Conservation (phyloP, 2,888 invertebrate genomes). For the Epinotia demarniana region DNA sequence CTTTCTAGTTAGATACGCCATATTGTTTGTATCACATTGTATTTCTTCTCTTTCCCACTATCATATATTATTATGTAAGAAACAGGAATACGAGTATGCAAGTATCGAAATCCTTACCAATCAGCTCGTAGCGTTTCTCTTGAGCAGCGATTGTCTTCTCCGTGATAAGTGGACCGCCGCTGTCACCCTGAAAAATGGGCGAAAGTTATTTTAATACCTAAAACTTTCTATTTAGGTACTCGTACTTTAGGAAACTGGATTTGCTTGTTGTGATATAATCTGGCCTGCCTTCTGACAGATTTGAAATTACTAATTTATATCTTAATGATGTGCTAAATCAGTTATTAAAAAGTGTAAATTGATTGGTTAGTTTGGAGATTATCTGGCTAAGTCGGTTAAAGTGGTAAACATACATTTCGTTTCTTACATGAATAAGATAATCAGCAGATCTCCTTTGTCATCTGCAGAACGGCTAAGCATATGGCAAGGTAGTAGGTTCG, state of each 20-base stretch:
- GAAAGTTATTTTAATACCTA: slow-evolving; percentile 45
- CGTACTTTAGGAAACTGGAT: slow-evolving; percentile 17
- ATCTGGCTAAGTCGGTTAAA: too few species aligned
- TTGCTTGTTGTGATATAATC: slow-evolving; percentile 6
- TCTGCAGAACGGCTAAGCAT: too few species aligned
- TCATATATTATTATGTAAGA: too few species aligned
- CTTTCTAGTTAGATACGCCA: too few species aligned
- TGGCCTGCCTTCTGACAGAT: neutral
- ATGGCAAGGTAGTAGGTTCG: neutral
- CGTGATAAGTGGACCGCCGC: slow-evolving; percentile 91
- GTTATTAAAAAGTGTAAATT: too few species aligned
- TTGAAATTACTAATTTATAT: neutral
- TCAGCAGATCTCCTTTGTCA: too few species aligned
- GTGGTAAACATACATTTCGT: too few species aligned
- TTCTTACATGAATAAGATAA: too few species aligned
- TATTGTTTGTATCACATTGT: too few species aligned
- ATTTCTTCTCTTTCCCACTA: too few species aligned
- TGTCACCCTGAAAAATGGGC: slow-evolving; percentile 87
- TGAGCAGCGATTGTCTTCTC: slow-evolving; percentile 82
- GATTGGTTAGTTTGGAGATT: too few species aligned
- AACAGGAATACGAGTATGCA: slow-evolving; percentile 20
- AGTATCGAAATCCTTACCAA: slow-evolving; percentile 82
- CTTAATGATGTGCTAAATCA: neutral
- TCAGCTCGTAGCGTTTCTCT: slow-evolving; percentile 90
- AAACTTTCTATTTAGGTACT: slow-evolving; percentile 25